phyloP scores from a whole-genome alignment of 2,888 invertebrate species.

The Byasa hedistus region DNA sequence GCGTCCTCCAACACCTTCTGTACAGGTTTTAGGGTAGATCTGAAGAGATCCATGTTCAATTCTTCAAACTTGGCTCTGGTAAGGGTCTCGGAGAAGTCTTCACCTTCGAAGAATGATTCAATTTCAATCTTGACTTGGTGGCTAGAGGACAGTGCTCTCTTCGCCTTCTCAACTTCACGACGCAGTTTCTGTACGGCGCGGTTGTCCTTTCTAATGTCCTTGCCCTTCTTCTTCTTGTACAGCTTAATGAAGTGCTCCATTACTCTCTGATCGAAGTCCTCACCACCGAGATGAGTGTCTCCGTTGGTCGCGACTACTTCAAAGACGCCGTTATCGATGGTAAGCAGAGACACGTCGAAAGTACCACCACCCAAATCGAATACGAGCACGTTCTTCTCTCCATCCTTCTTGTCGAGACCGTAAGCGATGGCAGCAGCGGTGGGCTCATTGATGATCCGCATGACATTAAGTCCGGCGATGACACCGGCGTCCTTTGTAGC shows the following conservation, averaged over 20 bases:
- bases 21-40: conserved; percentile 96
- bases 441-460: conserved; percentile 99
- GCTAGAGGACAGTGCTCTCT: conserved; percentile 95
- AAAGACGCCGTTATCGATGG: conserved; percentile 99
- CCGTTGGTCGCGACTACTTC: conserved; percentile 96
- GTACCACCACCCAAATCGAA: conserved; percentile 99
- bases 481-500: conserved; percentile 99
- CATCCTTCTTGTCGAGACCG: conserved; percentile 97
- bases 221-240: conserved; percentile 99
- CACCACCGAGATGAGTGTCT: conserved; percentile 98
- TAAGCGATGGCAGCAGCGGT: conserved; percentile 98
- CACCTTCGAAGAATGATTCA: conserved; percentile 98
- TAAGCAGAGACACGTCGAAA: conserved; percentile 98
- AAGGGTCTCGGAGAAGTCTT: conserved; percentile 98
- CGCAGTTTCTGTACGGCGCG: conserved; percentile 97
- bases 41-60: conserved; percentile 95
- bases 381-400: conserved; percentile 98
- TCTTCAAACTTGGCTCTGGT: conserved; percentile 99
- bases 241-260: conserved; percentile 99
- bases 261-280: conserved; percentile 98
- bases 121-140: conserved; percentile 99
- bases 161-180: conserved; percentile 98
- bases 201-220: conserved; percentile 96
- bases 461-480: conserved; percentile 94
- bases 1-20: conserved; percentile 98